phyloP scores from a whole-genome alignment of 2,797 vertebrate species.

The Gouania willdenowi region DNA sequence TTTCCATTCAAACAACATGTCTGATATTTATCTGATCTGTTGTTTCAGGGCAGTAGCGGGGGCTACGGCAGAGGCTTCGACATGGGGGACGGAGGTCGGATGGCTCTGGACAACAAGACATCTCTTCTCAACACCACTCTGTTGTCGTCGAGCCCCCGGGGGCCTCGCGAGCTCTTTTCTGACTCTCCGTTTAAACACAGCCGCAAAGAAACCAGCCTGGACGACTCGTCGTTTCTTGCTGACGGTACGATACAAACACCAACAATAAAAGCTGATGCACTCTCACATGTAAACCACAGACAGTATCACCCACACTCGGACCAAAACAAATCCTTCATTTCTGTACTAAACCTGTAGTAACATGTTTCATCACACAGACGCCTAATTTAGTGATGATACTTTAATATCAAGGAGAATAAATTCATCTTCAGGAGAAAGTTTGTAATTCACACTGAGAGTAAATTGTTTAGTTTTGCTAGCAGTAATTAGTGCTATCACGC shows the following conservation, averaged over 20 bases:
- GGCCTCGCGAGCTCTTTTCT: conserved; percentile 83
- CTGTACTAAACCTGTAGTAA: fast-evolving
- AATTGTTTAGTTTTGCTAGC: no score
- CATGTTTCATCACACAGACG: no score
- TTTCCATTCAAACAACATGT: no score
- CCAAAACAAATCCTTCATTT: no score
- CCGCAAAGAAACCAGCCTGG: conserved; percentile 89
- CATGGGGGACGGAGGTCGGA: conserved; percentile 80
- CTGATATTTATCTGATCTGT: neutral
- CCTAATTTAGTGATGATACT: no score
- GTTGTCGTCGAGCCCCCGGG: conserved; percentile 86
- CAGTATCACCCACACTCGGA: neutral
- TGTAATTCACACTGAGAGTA: no score
- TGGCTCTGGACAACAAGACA: conserved; percentile 91
- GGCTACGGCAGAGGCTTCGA: conserved; percentile 75
- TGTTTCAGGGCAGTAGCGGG: conserved; percentile 72
- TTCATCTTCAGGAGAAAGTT: no score
- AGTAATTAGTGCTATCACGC: no score
- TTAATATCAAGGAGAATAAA: no score
- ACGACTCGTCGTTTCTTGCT: conserved; percentile 87
- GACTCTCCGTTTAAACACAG: conserved; percentile 88
- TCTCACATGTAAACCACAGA: neutral
- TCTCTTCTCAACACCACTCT: conserved; percentile 89
- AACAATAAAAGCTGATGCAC: neutral
- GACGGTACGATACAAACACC: conserved; percentile 74